Evolutionary conservation across 2,888 invertebrate genomes (phyloP).

Genomic region (Pyrgus malvae): DNA sequence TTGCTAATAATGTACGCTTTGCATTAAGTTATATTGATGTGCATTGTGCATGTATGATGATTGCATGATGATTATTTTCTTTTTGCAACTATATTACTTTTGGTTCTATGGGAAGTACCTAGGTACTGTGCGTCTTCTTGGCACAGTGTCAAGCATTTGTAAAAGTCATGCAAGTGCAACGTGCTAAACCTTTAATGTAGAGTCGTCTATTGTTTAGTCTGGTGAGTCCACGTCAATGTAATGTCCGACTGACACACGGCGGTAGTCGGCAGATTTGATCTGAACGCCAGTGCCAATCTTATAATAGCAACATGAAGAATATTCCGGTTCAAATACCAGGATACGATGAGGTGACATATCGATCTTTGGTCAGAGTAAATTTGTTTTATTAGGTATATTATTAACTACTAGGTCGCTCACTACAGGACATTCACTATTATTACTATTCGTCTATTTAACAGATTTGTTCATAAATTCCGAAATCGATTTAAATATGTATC

Average conservation of each 20-base stretch:
- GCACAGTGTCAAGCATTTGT: slow-evolving; percentile 35
- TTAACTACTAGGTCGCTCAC: too few species aligned
- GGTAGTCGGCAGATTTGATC: slow-evolving; percentile 12
- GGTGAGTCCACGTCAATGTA: slow-evolving; percentile 32
- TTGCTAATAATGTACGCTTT: too few species aligned
- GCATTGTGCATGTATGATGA: too few species aligned
- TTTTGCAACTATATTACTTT: too few species aligned
- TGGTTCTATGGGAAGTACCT: slow-evolving; percentile 4
- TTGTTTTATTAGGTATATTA: too few species aligned
- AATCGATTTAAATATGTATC: too few species aligned
- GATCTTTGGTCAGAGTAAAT: too few species aligned
- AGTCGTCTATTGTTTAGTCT: slow-evolving; percentile 44
- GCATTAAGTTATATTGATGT: too few species aligned
- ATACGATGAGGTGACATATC: not conserved
- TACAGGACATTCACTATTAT: too few species aligned
- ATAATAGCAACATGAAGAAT: slow-evolving; percentile 5
- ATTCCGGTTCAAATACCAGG: slow-evolving; percentile 5
- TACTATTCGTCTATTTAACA: too few species aligned
- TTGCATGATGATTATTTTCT: too few species aligned
- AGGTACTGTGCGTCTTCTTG: slow-evolving; percentile 26
- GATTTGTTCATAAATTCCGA: too few species aligned
- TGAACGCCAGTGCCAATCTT: slow-evolving; percentile 8
- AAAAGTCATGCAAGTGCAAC: slow-evolving; percentile 37
- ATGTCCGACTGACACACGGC: not conserved
- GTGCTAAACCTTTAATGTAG: slow-evolving; percentile 36